These are phyloP conservation scores for Paramuricea clavata DNA, from an alignment of 92 coral and sea anemone species.

Conservation along the genomic window DNA sequence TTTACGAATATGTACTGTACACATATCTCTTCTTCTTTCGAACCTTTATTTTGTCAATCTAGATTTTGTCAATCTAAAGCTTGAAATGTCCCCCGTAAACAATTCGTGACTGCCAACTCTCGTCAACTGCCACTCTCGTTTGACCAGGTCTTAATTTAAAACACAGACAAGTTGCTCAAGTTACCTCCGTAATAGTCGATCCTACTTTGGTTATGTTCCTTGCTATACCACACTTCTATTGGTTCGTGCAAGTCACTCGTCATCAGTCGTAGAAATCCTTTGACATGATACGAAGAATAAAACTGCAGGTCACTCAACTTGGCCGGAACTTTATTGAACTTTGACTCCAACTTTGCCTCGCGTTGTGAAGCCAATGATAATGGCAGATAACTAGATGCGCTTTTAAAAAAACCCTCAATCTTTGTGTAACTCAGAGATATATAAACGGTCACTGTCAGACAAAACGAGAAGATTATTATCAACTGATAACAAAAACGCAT, in stretches of 20 bases:
- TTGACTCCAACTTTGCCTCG: not conserved
- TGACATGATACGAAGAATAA: constrained; percentile 26
- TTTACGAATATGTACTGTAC: not conserved
- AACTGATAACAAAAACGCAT: not conserved
- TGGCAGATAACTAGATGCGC: not conserved
- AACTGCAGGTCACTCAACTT: constrained; percentile 3
- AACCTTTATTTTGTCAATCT: no score
- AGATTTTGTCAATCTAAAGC: no score
- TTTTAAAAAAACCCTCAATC: not conserved
- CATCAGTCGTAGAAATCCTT: constrained; percentile 5
- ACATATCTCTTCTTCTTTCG: no score
- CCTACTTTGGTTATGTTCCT: constrained; percentile 34
- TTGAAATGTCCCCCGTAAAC: no score
- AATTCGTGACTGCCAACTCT: no score
- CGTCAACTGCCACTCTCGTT: no score
- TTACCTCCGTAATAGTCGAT: constrained; percentile 40
- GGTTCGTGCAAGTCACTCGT: constrained; percentile 22
- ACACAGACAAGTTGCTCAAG: not conserved
- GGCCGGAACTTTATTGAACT: not conserved
- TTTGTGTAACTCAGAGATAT: constrained; percentile 2
- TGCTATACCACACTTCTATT: constrained; percentile 42
- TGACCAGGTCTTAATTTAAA: not conserved
- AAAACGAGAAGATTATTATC: not conserved
- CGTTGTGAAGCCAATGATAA: not conserved
- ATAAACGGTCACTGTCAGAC: constrained; percentile 4